Evolutionary conservation across 2,888 invertebrate genomes (phyloP).

Genomic region (Dicyrtoma fusca): DNA sequence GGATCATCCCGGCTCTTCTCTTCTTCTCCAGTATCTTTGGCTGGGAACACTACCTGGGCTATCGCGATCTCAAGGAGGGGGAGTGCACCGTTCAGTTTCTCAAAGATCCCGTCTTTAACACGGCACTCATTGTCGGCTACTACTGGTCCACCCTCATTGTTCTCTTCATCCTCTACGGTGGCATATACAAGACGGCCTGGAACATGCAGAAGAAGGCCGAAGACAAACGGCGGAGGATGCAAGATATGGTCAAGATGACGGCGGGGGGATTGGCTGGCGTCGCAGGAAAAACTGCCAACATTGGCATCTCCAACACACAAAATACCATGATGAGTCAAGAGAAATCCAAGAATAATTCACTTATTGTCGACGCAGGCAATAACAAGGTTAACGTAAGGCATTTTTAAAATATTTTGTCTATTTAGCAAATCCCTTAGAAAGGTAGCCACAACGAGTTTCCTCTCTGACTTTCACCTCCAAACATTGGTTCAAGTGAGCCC

Average conservation of each 20-base stretch:
- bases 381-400: slow-evolving; percentile 44
- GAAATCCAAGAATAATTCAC: slow-evolving; percentile 43
- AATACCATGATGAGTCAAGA: slow-evolving; percentile 69
- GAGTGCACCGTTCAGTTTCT: slow-evolving; percentile 97
- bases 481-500: too few relatives aligned
- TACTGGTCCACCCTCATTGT: slow-evolving; percentile 98
- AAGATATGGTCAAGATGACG: slow-evolving; percentile 88
- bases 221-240: slow-evolving; percentile 93
- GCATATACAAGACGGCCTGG: slow-evolving; percentile 96
- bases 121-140: slow-evolving; percentile 93
- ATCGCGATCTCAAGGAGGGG: slow-evolving; percentile 80
- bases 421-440: too few relatives aligned
- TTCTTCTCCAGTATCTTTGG: slow-evolving; percentile 98
- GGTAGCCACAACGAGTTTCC: too few relatives aligned
- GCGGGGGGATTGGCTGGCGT: slow-evolving; percentile 61
- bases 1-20: slow-evolving; percentile 93
- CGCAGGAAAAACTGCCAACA: slow-evolving; percentile 67
- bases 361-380: slow-evolving; percentile 54
- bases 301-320: slow-evolving; percentile 78
- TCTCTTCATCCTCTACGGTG: slow-evolving; percentile 91
- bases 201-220: slow-evolving; percentile 97
- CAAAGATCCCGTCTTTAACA: slow-evolving; percentile 96
- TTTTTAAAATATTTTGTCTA: too few relatives aligned
- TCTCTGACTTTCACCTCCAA: too few relatives aligned
- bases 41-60: slow-evolving; percentile 97